Conservation (phyloP, 2,797 vertebrate genomes). For the Sebastes trivittatus region DNA sequence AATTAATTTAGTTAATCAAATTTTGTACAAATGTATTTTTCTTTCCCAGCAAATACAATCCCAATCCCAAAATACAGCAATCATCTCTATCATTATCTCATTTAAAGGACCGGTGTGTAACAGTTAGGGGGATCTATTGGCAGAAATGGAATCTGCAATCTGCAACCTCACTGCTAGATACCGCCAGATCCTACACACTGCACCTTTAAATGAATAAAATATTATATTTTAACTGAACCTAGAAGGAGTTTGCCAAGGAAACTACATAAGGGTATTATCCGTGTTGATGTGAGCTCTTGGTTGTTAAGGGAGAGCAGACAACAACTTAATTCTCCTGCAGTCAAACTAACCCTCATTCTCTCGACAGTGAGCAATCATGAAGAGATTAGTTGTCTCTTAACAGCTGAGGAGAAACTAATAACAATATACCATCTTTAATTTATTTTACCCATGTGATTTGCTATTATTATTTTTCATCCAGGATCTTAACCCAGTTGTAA, state of each 20-base stretch:
- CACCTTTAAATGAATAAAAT: not conserved
- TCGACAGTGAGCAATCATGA: slow-evolving; percentile 5
- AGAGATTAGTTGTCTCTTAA: not conserved
- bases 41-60: not conserved
- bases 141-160: too few species aligned
- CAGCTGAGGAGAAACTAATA: slow-evolving; percentile 17
- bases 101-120: too few species aligned
- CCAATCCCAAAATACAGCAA: not conserved
- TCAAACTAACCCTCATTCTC: slow-evolving; percentile 18
- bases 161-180: too few species aligned
- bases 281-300: slow-evolving; percentile 10
- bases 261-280: not conserved
- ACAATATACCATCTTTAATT: slow-evolving; percentile 13
- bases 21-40: not conserved
- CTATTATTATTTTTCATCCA: slow-evolving; percentile 3
- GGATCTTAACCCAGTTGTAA: slow-evolving; percentile 18
- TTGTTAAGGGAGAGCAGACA: slow-evolving; percentile 12
- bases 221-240: not conserved
- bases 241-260: not conserved
- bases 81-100: not conserved
- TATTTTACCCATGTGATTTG: slow-evolving; percentile 17
- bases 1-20: not conserved
- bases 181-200: too few species aligned
- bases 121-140: too few species aligned
- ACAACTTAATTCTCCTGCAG: slow-evolving; percentile 36